Percentiles rank a stretch among this genome's conserved stretches.
Conservation (phyloP, 2,113 vertebrate species). For the Istiophorus platypterus region DNA sequence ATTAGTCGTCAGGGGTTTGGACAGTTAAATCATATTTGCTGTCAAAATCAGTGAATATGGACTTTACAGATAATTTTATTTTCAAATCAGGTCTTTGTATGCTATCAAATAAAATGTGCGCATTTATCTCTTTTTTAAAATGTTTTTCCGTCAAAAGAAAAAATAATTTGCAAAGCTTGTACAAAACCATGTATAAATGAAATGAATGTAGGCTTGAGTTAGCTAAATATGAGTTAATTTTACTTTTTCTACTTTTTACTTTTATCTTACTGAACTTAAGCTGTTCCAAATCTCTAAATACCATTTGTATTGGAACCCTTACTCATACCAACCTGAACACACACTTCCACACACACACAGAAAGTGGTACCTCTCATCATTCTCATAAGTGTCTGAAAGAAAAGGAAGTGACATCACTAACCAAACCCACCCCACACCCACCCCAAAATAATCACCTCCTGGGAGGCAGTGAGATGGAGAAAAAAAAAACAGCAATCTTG, state of each 20-base stretch:
- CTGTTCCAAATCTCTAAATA: neutral
- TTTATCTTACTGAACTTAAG: neutral
- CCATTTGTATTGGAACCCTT: neutral
- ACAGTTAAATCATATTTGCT: neutral
- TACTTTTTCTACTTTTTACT: too few species aligned
- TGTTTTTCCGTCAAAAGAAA: neutral
- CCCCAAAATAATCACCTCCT: conserved; percentile 86
- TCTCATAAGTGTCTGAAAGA: conserved; percentile 75
- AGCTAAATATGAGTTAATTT: neutral
- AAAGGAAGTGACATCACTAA: conserved; percentile 66
- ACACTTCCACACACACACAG: conserved; percentile 46
- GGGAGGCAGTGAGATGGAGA: conserved; percentile 68
- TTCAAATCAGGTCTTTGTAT: neutral
- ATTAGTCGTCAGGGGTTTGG: neutral
- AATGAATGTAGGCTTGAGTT: neutral
- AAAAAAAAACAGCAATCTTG: conserved; percentile 93
- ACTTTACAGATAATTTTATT: neutral
- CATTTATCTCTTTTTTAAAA: neutral
- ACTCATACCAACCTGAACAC: conserved; percentile 29
- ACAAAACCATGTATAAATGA: neutral
- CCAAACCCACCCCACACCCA: conserved; percentile 38
- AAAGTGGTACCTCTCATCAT: conserved; percentile 61
- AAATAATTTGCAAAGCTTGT: neutral
- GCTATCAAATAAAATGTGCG: neutral
- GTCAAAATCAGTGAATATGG: neutral